A percentile compares a stretch with the other conserved stretches of the same genome.
These are phyloP conservation scores for Piliocolobus tephrosceles DNA, from an alignment of 2,113 vertebrate species.

Conservation along the genomic window DNA sequence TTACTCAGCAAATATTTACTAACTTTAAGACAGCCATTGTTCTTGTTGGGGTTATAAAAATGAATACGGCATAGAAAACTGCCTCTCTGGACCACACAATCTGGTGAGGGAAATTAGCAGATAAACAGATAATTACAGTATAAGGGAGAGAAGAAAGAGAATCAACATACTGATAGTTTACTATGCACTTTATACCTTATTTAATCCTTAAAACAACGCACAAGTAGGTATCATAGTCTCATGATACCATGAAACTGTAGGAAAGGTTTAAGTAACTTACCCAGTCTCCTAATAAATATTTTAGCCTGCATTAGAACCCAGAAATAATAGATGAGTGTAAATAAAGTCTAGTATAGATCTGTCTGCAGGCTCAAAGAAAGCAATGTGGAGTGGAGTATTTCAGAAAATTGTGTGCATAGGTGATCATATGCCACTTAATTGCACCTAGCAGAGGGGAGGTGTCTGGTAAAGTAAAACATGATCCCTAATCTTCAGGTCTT, in stretches of 20 bases:
- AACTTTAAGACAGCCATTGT: neutral
- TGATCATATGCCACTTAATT: neutral
- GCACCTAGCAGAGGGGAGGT: neutral
- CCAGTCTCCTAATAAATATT: neutral
- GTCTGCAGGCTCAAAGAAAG: neutral
- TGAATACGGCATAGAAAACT: neutral
- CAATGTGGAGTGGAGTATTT: neutral
- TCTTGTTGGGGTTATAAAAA: neutral
- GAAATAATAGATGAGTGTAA: neutral
- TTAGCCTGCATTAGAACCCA: neutral
- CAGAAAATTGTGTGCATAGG: neutral
- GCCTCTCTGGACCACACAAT: neutral
- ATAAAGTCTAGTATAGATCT: neutral
- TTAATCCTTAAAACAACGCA: neutral
- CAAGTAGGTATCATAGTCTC: neutral
- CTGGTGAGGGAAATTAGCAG: neutral
- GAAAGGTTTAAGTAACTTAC: neutral
- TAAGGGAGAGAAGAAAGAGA: neutral
- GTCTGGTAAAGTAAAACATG: neutral
- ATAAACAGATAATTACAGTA: neutral
- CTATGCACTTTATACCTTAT: neutral
- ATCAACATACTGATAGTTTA: neutral
- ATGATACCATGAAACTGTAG: neutral
- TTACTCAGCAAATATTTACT: neutral
- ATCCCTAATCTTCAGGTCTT: neutral